Evolutionary conservation across 2,888 invertebrate species (phyloP), one percentile per base, ranked within the genome.

Genomic region (Acrobasis repandana): DNA sequence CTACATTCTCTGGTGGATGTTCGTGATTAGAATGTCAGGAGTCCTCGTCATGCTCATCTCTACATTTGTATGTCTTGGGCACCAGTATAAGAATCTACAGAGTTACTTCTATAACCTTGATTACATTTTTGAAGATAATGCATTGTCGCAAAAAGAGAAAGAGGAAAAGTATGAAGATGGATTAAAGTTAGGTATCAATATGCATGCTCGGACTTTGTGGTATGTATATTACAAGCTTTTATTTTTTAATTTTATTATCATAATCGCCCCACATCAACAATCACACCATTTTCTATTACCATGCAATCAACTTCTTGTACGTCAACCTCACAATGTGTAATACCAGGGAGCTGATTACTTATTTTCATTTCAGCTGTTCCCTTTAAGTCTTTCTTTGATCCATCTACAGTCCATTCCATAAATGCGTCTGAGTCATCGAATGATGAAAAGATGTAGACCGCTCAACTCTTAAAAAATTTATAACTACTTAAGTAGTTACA

Each of bases 191-290:
- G 87, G 88, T 5, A 79, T 87, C 16, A 69, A 76, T 60, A 51
- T 83, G 15, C 87, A 86, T 65, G 66, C 73, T 0, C 73, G 79
- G 20, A 85, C 83, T 0, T 65, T 85, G 43, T 67, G 74, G 88
- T 86, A 67, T 75, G 72, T 67, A 54, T 28, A 10, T 11, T 20
- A 18, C 16, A 15, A 46, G 47, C 34, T 8, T n/a, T 47, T 58
- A 18, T 46, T 14, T 33, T 43, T 14, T 14, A 2, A 6, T 38
- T 38, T 14, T 14, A 38, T 38, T 38, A 11, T 11, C 38, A 11
- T 9, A 34, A 6, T 34, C 4, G 9, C 4, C 4, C 34, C 34
- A 4, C 9, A 4, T 34, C 6, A 34, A 34, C 34, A 34, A 6
- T 6, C 34, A 34, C 9, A 34, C 34, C 4, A 36, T 36, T 11